Conservation (phyloP, 2,797 vertebrate species). For the Manis crassicaudata region DNA sequence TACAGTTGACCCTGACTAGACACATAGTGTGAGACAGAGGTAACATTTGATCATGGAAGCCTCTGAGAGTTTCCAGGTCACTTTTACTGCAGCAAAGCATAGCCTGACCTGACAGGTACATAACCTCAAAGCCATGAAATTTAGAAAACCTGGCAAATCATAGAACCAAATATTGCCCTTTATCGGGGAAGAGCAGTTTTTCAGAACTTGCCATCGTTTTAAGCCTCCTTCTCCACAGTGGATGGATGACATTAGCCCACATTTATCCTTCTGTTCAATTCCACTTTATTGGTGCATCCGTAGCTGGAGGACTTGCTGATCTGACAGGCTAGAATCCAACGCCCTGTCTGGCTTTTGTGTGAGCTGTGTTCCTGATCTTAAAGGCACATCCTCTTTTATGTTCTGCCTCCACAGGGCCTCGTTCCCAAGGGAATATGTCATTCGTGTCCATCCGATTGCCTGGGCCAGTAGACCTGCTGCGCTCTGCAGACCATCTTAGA, state of each 20-base stretch:
- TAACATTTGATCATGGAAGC: background rate
- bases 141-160: background rate
- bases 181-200: background rate
- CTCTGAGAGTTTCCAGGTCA: background rate
- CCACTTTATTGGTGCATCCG: background rate
- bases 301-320: background rate
- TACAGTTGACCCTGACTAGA: background rate
- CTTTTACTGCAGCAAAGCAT: background rate
- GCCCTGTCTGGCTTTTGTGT: background rate
- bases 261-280: background rate
- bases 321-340: background rate
- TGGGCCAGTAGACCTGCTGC: background rate
- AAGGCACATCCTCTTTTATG: background rate
- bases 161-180: background rate
- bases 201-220: background rate
- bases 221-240: background rate
- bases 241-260: background rate
- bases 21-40: background rate
- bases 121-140: background rate
- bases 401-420: background rate
- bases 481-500: background rate
- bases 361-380: background rate
- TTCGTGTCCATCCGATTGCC: background rate
- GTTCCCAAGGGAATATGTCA: background rate
- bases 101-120: background rate